Evolutionary conservation across 2,888 invertebrate species (phyloP).

Genomic region (Parelbella ahira): DNA sequence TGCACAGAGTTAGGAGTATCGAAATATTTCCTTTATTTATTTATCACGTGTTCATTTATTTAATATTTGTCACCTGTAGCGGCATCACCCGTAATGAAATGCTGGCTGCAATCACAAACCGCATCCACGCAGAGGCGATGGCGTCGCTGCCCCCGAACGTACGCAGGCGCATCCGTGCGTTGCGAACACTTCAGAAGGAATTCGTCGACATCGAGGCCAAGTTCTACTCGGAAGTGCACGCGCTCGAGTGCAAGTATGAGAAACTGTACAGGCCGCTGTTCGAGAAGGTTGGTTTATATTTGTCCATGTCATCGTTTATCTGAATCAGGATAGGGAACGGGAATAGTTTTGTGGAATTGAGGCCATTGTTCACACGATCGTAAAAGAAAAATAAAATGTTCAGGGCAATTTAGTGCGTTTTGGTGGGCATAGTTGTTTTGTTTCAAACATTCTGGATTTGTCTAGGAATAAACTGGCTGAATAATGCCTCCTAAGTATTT

Average conservation of each 20-base stretch:
- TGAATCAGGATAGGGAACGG: conserved; percentile 2
- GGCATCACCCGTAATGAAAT: conserved; percentile 78
- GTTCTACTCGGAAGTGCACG: conserved; percentile 96
- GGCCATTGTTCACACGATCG: no score
- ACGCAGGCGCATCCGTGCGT: conserved; percentile 89
- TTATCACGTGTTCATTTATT: no score
- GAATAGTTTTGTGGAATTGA: no score
- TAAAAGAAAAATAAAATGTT: no score
- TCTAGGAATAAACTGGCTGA: no score
- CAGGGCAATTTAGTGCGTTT: no score
- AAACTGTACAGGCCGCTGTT: conserved; percentile 88
- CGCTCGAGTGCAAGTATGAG: conserved; percentile 94
- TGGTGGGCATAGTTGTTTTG: no score
- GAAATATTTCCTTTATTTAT: no score
- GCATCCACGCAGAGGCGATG: conserved; percentile 80
- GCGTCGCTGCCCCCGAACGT: conserved; percentile 86
- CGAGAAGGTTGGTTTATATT: conserved; percentile 83
- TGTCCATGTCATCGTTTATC: conserved; percentile 6
- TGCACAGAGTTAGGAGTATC: no score
- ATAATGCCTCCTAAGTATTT: no score
- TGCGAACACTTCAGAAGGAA: conserved; percentile 92
- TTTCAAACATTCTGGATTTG: no score
- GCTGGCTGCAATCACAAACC: conserved; percentile 80
- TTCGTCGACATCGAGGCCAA: conserved; percentile 93
- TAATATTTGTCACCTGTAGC: no score